These are phyloP conservation scores for Drosophila pseudotalamancana DNA, from an alignment of 2,888 invertebrate species.

Conservation along the genomic window DNA sequence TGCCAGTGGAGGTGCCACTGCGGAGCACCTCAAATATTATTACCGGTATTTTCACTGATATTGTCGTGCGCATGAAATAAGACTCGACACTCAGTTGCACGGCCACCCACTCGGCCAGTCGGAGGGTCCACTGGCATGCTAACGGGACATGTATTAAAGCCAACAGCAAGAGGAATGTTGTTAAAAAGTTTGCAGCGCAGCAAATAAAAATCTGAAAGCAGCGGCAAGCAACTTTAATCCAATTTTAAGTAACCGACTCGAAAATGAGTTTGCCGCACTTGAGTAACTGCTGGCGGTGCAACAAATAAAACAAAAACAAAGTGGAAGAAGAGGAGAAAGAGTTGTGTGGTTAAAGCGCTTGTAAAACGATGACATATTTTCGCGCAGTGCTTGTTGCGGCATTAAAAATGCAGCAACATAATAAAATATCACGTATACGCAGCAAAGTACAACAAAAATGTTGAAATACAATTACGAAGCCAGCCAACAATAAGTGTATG, in stretches of 20 bases:
- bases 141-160: slow-evolving; percentile 74
- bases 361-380: slow-evolving; percentile 69
- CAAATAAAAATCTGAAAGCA: slow-evolving; percentile 46
- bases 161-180: slow-evolving; percentile 51
- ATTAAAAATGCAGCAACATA: slow-evolving; percentile 60
- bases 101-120: neutral
- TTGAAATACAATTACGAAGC: slow-evolving; percentile 69
- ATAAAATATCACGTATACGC: slow-evolving; percentile 70
- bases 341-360: slow-evolving; percentile 42
- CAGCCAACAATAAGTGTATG: slow-evolving; percentile 30
- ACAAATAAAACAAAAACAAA: slow-evolving; percentile 6
- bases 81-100: slow-evolving; percentile 33
- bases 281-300: slow-evolving; percentile 6
- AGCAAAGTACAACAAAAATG: slow-evolving; percentile 49
- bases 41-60: slow-evolving; percentile 76
- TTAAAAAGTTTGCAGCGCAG: slow-evolving; percentile 43
- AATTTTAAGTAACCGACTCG: slow-evolving; percentile 65
- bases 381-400: slow-evolving; percentile 41
- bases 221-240: slow-evolving; percentile 52
- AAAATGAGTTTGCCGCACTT: slow-evolving; percentile 62
- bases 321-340: slow-evolving; percentile 5
- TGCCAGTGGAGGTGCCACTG: slow-evolving; percentile 57
- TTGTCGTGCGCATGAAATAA: slow-evolving; percentile 63
- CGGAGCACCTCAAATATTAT: slow-evolving; percentile 77
- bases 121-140: slow-evolving; percentile 32